Evolutionary conservation across 1,140 invertebrate species (phyloP), one percentile per base, ranked within the genome.

Genomic region (Chelonus insularis): DNA sequence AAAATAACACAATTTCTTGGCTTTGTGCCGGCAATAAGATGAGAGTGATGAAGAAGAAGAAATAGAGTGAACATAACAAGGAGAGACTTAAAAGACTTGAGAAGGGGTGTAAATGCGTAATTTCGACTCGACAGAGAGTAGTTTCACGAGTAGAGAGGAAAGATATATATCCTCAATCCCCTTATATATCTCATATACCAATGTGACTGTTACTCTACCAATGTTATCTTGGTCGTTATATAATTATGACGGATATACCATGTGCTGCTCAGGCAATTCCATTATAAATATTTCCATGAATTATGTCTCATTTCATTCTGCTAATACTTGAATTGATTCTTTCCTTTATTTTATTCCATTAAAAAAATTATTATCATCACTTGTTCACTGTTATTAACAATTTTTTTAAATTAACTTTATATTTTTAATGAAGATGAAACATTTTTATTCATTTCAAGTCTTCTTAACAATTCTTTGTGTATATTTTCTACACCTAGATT

Each of bases 1-100:
- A 80, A 77, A 78, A 76, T 76, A 74, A 73, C 70, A 68, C 62
- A 23, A 23, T 21, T 51, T 39, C 47, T 51, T 51, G 34, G 47
- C 4, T n/a, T 12, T 41, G 54, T 57, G 14, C 7, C 37, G 3
- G 16, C 36, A 20, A 41, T 41, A 18, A 45, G 54, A 52, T 29
- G 25, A 7, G 7, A 7, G 25, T 29, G 25, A 7, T 3, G 25
- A 29, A 29, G 3, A 29, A 29, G 25, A n/a, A 3, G 25, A 29
- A 29, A 29, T 29, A 29, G 25, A 29, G 25, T 29, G 7, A 29
- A 29, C 7, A 7, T 29, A 29, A 29, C 25, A 29, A 29, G 25
- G 25, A 29, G 25, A 29, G 25, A 29, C 25, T 29, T 7, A 29
- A 29, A 29, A 29, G 25, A 29, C 25, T 29, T 39, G 36, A 4